Percentiles rank a stretch among this genome's conserved stretches.
Evolutionary conservation across 2,797 vertebrate genomes (phyloP).

Genomic region (Betta splendens): DNA sequence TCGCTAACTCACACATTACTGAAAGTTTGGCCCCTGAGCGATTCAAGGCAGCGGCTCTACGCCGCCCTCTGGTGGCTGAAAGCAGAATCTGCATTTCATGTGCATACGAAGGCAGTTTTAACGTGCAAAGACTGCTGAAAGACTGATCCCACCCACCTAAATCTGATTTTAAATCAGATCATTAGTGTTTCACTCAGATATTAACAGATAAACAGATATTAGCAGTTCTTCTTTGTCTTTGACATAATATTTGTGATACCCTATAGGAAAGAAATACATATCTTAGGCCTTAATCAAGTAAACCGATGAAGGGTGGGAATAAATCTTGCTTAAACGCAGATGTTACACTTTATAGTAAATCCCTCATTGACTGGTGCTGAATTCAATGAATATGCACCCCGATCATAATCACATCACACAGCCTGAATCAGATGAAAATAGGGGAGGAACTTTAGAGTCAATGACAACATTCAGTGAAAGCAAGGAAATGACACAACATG

Average conservation of each 20-base stretch:
- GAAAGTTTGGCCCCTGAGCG: background rate
- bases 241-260: no score
- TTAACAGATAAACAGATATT: no score
- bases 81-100: constrained; percentile 15
- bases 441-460: constrained; percentile 21
- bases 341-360: background rate
- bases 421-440: background rate
- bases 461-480: constrained; percentile 11
- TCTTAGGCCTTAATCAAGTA: background rate
- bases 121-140: no score
- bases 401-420: constrained; percentile 3
- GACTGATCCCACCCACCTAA: no score
- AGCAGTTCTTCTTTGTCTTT: background rate
- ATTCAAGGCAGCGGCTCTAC: constrained; percentile 26
- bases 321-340: no score
- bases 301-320: background rate
- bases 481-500: constrained; percentile 23
- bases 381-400: background rate
- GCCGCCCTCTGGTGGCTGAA: constrained; percentile 67
- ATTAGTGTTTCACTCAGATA: no score
- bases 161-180: no score
- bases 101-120: background rate
- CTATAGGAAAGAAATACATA: background rate
- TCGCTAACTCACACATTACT: background rate
- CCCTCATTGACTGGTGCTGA: background rate